phyloP scores from a whole-genome alignment of 2,113 vertebrate genomes.

The Ochotona curzoniae region DNA sequence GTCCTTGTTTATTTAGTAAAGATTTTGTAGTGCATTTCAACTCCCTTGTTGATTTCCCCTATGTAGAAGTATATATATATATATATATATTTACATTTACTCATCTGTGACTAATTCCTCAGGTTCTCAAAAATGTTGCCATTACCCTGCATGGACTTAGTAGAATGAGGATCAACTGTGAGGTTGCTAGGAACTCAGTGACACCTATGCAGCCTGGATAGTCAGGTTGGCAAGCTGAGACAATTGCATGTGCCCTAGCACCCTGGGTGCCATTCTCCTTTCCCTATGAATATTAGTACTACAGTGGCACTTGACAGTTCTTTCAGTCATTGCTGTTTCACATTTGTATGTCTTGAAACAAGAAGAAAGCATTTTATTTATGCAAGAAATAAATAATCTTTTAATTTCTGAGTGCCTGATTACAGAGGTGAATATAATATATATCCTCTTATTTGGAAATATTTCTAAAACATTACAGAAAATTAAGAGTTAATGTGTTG shows the following conservation, averaged over 20 bases:
- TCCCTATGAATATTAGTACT: background rate
- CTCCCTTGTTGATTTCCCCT: background rate
- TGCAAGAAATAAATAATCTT: background rate
- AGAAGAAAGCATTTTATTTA: background rate
- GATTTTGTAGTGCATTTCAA: background rate
- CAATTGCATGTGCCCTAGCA: background rate
- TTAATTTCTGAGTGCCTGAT: background rate
- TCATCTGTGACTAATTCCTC: background rate
- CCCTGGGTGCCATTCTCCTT: background rate
- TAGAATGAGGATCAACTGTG: background rate
- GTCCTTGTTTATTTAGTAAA: background rate
- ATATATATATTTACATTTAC: no score
- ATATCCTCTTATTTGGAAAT: background rate
- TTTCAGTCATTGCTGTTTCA: background rate
- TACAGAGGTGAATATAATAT: background rate
- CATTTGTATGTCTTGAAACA: background rate
- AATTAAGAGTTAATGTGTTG: background rate
- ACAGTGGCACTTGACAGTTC: background rate
- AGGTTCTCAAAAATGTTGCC: background rate
- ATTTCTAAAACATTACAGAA: constrained; percentile 6
- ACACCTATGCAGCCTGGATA: background rate
- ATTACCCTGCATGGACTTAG: background rate
- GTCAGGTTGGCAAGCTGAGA: background rate
- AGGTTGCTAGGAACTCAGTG: background rate
- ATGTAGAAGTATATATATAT: background rate